phyloP scores from a whole-genome alignment of 2,113 vertebrate species.

The Perca schrenkii region DNA sequence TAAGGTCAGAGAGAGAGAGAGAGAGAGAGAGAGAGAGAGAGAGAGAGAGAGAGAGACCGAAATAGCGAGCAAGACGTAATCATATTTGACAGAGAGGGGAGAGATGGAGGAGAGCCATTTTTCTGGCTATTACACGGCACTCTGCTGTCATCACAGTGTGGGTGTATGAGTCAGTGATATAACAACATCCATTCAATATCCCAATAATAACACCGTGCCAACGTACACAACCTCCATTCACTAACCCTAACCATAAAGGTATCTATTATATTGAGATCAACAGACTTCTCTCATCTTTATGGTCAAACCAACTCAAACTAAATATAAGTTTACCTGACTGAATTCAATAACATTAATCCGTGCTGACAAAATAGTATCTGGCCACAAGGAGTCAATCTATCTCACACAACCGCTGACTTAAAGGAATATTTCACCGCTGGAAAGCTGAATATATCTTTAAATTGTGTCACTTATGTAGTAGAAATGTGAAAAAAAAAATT shows the following conservation, averaged over 20 bases:
- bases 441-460: too few relatives aligned
- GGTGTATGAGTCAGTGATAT: constrained; percentile 42
- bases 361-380: not conserved
- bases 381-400: not conserved
- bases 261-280: constrained; percentile 38
- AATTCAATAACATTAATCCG: constrained; percentile 1
- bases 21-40: not conserved
- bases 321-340: not conserved
- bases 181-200: constrained; percentile 43
- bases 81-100: constrained; percentile 40
- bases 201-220: constrained; percentile 49
- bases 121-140: constrained; percentile 27
- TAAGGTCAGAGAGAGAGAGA: constrained; percentile 48
- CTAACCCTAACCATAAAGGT: constrained; percentile 20
- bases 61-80: constrained; percentile 39
- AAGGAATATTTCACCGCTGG: too few relatives aligned
- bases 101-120: constrained; percentile 36
- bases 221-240: constrained; percentile 35
- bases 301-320: constrained; percentile 15
- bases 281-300: constrained; percentile 29
- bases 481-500: too few relatives aligned
- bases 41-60: constrained; percentile 15
- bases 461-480: too few relatives aligned
- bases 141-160: constrained; percentile 31
- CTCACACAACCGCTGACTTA: not conserved